Evolutionary conservation across 1,140 invertebrate genomes (phyloP), one percentile per base, ranked within the genome.

Genomic region (Aphaenogaster rudis): DNA sequence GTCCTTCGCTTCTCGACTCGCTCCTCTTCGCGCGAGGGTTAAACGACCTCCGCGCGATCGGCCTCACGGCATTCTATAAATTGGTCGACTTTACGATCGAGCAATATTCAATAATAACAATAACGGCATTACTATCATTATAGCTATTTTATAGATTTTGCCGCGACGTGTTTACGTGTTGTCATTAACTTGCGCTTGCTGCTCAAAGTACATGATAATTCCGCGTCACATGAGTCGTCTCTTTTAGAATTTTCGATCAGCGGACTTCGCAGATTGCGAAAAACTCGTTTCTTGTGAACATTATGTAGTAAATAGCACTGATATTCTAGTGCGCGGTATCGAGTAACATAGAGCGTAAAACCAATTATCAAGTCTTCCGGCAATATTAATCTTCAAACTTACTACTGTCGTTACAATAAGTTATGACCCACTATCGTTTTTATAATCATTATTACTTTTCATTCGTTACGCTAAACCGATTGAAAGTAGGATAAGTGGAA

Each of bases 101-200:
- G n/a, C 67, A 78, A 90, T 89, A 90, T 91, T 92, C 86, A 89
- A 91, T 92, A 91, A 91, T 86, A 91, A 90, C 59, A 91, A 86
- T 71, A 91, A 86, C 50, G 48, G 64, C 33, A 69, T 88, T 88
- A 86, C 48, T 89, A 88, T 89, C 84, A 82, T 90, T 84, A 78
- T 66, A 52, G 48, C 72, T 81, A 77, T 90, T 92, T 93, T 90
- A 88, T 90, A 78, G 71, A 88, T 91, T 88, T 87, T 21, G 57
- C 36, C n/a, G 21, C 17, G 71, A 71, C 69, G 66, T 74, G 50
- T 91, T 91, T 92, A 88, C 86, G 77, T 13, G 39, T 59, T 39
- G 33, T 69, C 88, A 80, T 91, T 91, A 89, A 86, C 45, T 79
- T 57, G 72, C 45, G 39, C 11, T 33, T 21, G 54, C 9, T 28